Conservation (phyloP, 2,888 invertebrate species). For the Nephrotoma guestfalica region DNA sequence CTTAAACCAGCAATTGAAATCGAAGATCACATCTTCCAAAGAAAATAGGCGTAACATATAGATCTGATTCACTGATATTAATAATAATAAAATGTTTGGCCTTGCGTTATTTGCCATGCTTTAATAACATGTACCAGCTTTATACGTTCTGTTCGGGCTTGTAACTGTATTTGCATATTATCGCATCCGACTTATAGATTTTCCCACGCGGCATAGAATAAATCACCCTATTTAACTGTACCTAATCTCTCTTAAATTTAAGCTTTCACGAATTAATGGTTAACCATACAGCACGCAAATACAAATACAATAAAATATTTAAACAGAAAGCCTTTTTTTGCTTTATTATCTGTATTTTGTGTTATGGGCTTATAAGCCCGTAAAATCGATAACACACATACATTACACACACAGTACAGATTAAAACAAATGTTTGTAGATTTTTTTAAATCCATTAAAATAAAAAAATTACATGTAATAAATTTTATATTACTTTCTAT, state of each 20-base stretch:
- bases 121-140: too few species aligned
- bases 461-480: neutral
- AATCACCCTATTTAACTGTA: neutral
- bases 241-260: neutral
- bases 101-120: too few species aligned
- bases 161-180: too few species aligned
- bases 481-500: neutral
- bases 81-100: too few species aligned
- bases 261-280: neutral
- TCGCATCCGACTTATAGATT: too few species aligned
- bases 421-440: neutral
- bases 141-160: too few species aligned
- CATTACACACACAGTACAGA: neutral
- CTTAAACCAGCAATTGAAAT: too few species aligned
- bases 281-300: neutral
- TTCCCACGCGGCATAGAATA: too few species aligned
- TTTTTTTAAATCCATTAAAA: neutral
- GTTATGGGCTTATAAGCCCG: neutral
- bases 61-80: too few species aligned
- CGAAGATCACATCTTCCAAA: too few species aligned
- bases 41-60: too few species aligned
- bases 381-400: neutral
- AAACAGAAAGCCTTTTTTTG: neutral
- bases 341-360: neutral
- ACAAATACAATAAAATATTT: neutral